Evolutionary conservation across 2,113 vertebrate species (phyloP).

Genomic region (Caretta caretta): DNA sequence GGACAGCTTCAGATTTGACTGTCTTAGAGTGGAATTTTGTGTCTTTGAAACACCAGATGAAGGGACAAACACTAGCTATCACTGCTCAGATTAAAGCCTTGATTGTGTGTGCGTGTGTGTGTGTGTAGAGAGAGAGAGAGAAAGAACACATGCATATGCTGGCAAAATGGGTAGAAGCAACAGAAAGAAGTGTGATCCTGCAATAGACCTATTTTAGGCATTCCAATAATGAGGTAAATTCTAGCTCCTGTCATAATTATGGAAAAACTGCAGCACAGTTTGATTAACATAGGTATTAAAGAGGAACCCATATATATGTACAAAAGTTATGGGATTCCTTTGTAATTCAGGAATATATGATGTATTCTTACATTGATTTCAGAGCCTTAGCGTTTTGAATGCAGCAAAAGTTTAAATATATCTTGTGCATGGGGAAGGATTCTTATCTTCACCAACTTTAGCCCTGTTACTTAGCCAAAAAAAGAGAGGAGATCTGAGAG

Average conservation of each 20-base stretch:
- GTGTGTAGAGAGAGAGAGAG: background rate
- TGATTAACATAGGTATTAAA: background rate
- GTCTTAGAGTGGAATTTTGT: background rate
- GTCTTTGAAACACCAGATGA: background rate
- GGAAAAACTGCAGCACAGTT: background rate
- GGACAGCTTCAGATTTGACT: background rate
- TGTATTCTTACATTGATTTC: background rate
- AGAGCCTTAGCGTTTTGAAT: background rate
- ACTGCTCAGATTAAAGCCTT: background rate
- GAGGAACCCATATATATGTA: background rate
- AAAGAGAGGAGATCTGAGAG: background rate
- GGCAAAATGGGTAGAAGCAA: background rate
- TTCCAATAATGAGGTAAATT: background rate
- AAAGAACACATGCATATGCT: background rate
- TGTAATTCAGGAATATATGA: background rate
- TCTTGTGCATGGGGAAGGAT: background rate
- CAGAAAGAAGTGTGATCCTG: background rate
- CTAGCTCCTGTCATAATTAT: background rate
- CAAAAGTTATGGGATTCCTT: background rate
- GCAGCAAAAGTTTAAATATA: background rate
- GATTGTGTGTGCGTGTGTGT: no score
- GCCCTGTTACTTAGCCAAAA: background rate
- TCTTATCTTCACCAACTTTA: background rate
- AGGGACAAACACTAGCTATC: background rate
- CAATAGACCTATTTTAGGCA: background rate